Evolutionary conservation across 2,888 invertebrate genomes (phyloP).

Genomic region (Sialis lutaria): DNA sequence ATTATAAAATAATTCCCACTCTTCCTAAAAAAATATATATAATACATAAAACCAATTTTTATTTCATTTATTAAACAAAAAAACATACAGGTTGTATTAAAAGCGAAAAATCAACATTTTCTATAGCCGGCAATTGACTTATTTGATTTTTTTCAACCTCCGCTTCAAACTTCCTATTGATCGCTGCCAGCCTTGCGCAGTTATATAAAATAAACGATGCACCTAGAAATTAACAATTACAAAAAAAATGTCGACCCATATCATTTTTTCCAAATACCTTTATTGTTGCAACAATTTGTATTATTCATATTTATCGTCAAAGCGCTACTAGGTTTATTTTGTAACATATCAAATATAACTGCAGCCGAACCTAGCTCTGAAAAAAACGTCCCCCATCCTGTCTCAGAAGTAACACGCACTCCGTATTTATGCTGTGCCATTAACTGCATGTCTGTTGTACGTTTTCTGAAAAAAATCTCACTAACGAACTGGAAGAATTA

Average conservation of each 20-base stretch:
- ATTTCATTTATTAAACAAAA: not conserved
- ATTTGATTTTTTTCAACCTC: constrained; percentile 35
- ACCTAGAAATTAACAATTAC: constrained; percentile 28
- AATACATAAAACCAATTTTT: not conserved
- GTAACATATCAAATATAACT: constrained; percentile 47
- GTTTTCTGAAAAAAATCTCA: constrained; percentile 24
- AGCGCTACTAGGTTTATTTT: constrained; percentile 43
- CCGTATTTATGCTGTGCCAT: constrained; percentile 54
- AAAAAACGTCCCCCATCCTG: constrained; percentile 35
- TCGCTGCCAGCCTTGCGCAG: constrained; percentile 48
- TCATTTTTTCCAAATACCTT: not conserved
- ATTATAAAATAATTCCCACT: constrained; percentile 56
- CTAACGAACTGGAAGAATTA: not conserved
- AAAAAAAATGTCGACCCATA: constrained; percentile 7
- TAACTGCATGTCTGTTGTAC: constrained; percentile 42
- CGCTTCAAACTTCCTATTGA: constrained; percentile 43
- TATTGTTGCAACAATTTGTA: constrained; percentile 10
- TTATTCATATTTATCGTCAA: constrained; percentile 33
- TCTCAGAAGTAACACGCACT: constrained; percentile 29
- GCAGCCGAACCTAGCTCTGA: constrained; percentile 45
- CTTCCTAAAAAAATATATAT: constrained; percentile 38
- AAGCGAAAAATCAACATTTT: constrained; percentile 40
- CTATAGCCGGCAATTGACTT: constrained; percentile 37
- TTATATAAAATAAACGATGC: constrained; percentile 64
- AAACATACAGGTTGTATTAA: constrained; percentile 43